Conservation (phyloP, 2,113 vertebrate genomes). For the Ivindomyrus marchei region DNA sequence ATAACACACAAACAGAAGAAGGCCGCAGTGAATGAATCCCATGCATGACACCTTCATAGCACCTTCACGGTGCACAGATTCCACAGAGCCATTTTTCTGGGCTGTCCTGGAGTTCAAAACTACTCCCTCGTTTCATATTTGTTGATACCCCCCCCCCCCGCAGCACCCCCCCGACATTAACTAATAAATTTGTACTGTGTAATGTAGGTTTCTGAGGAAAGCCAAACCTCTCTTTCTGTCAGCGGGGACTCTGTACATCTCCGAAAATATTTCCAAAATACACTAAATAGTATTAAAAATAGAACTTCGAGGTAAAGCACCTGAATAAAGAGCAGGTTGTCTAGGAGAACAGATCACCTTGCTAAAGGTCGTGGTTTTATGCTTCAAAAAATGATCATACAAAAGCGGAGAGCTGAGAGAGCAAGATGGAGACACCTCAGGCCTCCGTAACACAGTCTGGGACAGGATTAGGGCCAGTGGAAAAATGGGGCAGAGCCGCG, state of each 20-base stretch:
- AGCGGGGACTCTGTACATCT: not conserved
- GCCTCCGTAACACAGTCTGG: not conserved
- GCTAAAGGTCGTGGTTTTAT: not conserved
- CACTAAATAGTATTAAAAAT: not conserved
- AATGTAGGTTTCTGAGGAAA: not conserved
- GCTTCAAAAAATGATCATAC: not conserved
- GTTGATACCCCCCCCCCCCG: not conserved
- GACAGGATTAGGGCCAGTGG: slow-evolving; percentile 11
- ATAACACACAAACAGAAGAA: not conserved
- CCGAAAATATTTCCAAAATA: not conserved
- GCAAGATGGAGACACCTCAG: not conserved
- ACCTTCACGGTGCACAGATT: not conserved
- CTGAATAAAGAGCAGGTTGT: not conserved
- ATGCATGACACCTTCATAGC: not conserved
- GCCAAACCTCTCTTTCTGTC: not conserved
- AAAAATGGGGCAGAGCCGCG: not conserved
- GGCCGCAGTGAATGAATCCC: not conserved
- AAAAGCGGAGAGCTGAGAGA: not conserved
- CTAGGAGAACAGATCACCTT: slow-evolving; percentile 5
- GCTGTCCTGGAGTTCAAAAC: not conserved
- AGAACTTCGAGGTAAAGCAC: not conserved
- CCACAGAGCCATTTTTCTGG: not conserved
- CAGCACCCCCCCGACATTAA: not conserved
- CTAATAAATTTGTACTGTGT: not conserved
- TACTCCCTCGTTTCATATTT: not conserved